Evolutionary conservation across 2,888 invertebrate genomes (phyloP).

Genomic region (Xanthia icteritia): DNA sequence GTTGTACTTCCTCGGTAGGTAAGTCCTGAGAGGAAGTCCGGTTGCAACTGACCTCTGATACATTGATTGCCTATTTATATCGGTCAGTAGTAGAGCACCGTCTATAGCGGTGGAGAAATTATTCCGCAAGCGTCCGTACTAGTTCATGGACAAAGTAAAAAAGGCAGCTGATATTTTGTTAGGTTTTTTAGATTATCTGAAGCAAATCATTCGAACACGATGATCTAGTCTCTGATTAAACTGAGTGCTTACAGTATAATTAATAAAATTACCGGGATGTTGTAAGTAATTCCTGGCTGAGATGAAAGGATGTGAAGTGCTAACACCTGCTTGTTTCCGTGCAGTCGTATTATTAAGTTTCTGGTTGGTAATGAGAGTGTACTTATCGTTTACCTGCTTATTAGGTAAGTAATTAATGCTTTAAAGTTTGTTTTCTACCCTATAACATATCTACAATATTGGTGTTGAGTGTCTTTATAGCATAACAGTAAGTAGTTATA

Average conservation of each 20-base stretch:
- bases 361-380: background rate
- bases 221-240: background rate
- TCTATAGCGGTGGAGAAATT: conserved; percentile 82
- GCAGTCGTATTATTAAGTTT: background rate
- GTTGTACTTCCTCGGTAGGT: conserved; percentile 63
- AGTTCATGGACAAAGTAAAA: conserved; percentile 85
- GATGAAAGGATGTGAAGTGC: background rate
- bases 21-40: conserved; percentile 68
- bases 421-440: background rate
- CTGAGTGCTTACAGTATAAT: background rate
- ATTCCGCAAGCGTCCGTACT: conserved; percentile 86
- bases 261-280: background rate
- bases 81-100: conserved; percentile 76
- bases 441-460: background rate
- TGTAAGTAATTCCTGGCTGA: conserved; percentile 1
- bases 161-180: conserved; percentile 62
- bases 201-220: conserved; percentile 10
- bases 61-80: conserved; percentile 84
- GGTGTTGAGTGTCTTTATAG: background rate
- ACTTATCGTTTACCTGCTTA: background rate
- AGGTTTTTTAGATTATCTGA: conserved; percentile 33
- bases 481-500: background rate
- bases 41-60: conserved; percentile 64
- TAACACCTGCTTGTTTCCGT: background rate
- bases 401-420: too few species aligned